Evolutionary conservation across 1,140 invertebrate species (phyloP), one percentile per base, ranked within the genome.

Genomic region (Pissodes strobi): DNA sequence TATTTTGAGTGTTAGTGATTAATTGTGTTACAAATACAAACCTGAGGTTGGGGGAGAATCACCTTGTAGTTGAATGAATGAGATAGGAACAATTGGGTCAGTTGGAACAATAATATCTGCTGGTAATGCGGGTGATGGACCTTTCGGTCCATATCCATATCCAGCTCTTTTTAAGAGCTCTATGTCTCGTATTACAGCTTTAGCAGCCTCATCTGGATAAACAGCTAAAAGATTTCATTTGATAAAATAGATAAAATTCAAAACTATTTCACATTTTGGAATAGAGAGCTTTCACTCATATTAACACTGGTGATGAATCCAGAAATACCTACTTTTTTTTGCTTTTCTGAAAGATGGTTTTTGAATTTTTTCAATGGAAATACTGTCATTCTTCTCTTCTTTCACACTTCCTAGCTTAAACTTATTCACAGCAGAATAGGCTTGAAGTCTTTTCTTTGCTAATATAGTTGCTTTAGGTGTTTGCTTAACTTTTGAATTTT

Each of bases 371-470:
- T 57, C 52, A 15, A 43, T 23, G 25, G 5, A 5, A 12, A 8
- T 43, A 49, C 34, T 27, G 12, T 49, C 53, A 49, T 67, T 38
- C 41, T 61, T 67, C 2, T 56, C 49, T 38, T 61, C 37, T 56
- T 61, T 46, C 4, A 2, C n/a, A 43, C 15, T 61, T 48, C 22
- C 30, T 13, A 5, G n/a, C 19, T 49, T 57, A 19, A 17, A 6
- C 19, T 56, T 58, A 25, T 45, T 25, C 22, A 22, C 2, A 10
- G 21, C n/a, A 17, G 66, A 68, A 63, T 75, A 78, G 2, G 76
- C 73, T 60, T 73, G 72, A n/a, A 78, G 55, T 21, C 76, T 68
- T 62, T 75, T 75, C 64, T 78, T 78, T 1, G 75, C 75, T 48
- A 72, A 68, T 41, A 64, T 41, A 27, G 46, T 22, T 38, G 61